Evolutionary conservation across 1,140 invertebrate species (phyloP), one percentile per base, ranked within the genome.

Genomic region (Bombus waltoni): DNA sequence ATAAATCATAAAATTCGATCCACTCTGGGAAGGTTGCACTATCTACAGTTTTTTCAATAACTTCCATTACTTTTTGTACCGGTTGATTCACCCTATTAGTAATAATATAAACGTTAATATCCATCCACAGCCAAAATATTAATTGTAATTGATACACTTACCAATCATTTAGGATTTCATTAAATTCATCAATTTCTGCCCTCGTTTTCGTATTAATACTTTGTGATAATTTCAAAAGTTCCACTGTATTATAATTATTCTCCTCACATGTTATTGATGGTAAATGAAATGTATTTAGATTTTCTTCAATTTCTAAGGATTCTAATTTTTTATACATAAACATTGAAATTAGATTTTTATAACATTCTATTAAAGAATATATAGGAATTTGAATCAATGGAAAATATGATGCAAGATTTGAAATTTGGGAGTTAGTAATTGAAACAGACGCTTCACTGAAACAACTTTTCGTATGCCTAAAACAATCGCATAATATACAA

Each of bases 291-390:
- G 28, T 8, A 75, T 90, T 68, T 25, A 57, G 15, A 53, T 75
- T 81, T 38, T 87, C 79, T 44, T 83, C 79, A 76, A 13, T 62
- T 57, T 87, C 57, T 18, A 62, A 88, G 28, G 35, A 38, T 25
- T 88, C 66, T 25, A 83, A 38, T 70, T 86, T 90, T n/a, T 82
- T 90, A 28, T 92, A 86, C 53, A 81, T n/a, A 11, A 76, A 72
- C 72, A 89, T 91, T 38, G 73, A 77, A 25, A 89, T 73, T 38
- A 88, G 77, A 57, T 90, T 88, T 62, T 89, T 91, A 32, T 93
- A 94, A 47, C 91, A 94, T 59, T 93, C 88, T 81, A 94, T 81
- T 38, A 94, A 87, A 84, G 90, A 89, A 76, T 93, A 94, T 57
- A 94, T 44, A 6, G 94, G 93, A 13, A 87, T 86, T 59, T 89